Conservation (phyloP, 2,888 invertebrate species). For the Sinodicranocentrus sp. region DNA sequence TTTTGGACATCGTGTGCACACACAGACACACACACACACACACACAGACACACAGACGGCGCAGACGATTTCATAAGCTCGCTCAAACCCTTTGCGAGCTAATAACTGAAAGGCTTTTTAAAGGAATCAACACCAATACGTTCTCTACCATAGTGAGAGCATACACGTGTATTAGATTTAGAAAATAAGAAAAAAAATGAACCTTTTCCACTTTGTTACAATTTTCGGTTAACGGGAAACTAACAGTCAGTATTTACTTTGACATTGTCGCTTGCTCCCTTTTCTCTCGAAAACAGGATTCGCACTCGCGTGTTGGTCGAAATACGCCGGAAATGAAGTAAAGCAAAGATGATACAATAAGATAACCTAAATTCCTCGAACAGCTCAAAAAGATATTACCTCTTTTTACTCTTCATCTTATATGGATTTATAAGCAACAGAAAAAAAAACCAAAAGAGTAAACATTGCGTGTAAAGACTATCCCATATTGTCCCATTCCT, state of each 20-base stretch:
- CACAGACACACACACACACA: too few relatives aligned
- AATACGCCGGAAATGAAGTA: constrained; percentile 34
- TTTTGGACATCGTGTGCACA: too few relatives aligned
- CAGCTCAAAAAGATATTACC: neutral
- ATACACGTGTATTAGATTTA: too few relatives aligned
- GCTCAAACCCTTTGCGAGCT: too few relatives aligned
- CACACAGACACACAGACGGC: too few relatives aligned
- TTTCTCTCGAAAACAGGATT: constrained; percentile 4
- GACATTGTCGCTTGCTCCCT: constrained; percentile 25
- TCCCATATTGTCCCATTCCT: neutral
- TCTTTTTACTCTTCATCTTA: neutral
- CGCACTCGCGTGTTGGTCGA: neutral
- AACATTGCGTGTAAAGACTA: constrained; percentile 16
- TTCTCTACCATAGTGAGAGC: too few relatives aligned
- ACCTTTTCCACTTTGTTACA: constrained; percentile 33
- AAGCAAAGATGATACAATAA: constrained; percentile 6
- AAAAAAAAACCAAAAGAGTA: neutral
- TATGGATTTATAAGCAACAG: constrained; percentile 6
- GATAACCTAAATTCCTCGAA: constrained; percentile 31
- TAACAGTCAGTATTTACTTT: constrained; percentile 36
- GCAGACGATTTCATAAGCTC: too few relatives aligned
- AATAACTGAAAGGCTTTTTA: neutral
- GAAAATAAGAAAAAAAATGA: constrained; percentile 12
- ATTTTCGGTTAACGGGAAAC: constrained; percentile 31
- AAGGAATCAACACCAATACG: neutral